phyloP scores from a whole-genome alignment of 2,797 vertebrate species.

The Phoxinus dragarum region DNA sequence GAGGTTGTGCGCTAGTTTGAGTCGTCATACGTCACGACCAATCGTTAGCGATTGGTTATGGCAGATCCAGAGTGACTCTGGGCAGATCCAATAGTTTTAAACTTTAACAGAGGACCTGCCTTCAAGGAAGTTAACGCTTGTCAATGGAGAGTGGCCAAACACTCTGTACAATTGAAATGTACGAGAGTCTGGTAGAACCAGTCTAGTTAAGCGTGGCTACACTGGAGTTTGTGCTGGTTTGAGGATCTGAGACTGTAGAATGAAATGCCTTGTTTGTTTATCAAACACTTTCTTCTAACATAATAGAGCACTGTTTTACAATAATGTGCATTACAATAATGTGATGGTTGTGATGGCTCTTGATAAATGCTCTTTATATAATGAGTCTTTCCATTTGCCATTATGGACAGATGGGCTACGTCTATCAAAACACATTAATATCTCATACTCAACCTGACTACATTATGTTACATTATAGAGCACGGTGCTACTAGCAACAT shows the following conservation, averaged over 20 bases:
- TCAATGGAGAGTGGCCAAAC: too few species aligned
- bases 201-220: background rate
- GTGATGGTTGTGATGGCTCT: background rate
- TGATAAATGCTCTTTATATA: constrained; percentile 31
- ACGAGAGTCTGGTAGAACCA: too few species aligned
- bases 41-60: too few species aligned
- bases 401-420: constrained; percentile 20
- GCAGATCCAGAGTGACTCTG: too few species aligned
- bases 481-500: background rate
- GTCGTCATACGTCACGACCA: too few species aligned
- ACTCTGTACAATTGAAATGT: too few species aligned
- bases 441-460: background rate
- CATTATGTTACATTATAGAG: constrained; percentile 18
- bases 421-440: constrained; percentile 25
- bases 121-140: too few species aligned
- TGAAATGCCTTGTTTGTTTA: constrained; percentile 11
- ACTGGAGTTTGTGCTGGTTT: background rate
- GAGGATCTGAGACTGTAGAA: background rate
- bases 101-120: too few species aligned
- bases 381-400: constrained; percentile 18
- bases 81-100: too few species aligned
- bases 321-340: background rate
- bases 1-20: too few species aligned
- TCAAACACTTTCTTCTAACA: constrained; percentile 10
- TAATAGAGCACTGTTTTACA: background rate